phyloP scores from a whole-genome alignment of 2,113 vertebrate genomes.

The Gavialis gangeticus region DNA sequence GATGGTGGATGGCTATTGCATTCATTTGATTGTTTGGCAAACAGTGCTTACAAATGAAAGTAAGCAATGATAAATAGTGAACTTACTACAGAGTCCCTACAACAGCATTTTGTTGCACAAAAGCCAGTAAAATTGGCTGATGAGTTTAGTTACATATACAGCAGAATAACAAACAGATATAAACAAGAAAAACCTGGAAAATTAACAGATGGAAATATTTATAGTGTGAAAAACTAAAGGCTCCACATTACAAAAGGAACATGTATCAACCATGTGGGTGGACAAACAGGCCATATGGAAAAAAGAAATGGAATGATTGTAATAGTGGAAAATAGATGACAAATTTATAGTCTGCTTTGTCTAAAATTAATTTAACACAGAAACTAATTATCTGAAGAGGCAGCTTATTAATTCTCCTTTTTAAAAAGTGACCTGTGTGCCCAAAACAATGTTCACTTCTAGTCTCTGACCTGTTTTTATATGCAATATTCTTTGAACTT shows the following conservation, averaged over 20 bases:
- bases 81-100: conserved; percentile 57
- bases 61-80: conserved; percentile 61
- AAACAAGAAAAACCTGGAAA: conserved; percentile 55
- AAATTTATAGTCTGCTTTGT: neutral
- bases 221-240: conserved; percentile 51
- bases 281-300: conserved; percentile 51
- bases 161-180: conserved; percentile 61
- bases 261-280: conserved; percentile 27
- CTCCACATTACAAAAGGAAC: conserved; percentile 32
- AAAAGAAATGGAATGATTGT: conserved; percentile 20
- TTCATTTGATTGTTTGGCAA: conserved; percentile 50
- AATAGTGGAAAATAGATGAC: neutral
- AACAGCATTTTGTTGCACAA: conserved; percentile 55
- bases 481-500: neutral
- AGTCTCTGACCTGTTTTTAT: neutral
- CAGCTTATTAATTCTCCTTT: neutral
- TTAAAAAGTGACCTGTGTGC: neutral
- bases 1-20: no score
- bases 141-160: conserved; percentile 53
- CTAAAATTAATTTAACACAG: conserved; percentile 12
- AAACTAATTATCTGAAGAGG: neutral
- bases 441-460: conserved; percentile 13
- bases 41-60: conserved; percentile 69
- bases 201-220: conserved; percentile 71
- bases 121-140: conserved; percentile 63